A percentile compares a stretch with the other conserved stretches of the same genome.
Evolutionary conservation across 2,113 vertebrate species (phyloP).

Genomic region (Arvicanthis niloticus): DNA sequence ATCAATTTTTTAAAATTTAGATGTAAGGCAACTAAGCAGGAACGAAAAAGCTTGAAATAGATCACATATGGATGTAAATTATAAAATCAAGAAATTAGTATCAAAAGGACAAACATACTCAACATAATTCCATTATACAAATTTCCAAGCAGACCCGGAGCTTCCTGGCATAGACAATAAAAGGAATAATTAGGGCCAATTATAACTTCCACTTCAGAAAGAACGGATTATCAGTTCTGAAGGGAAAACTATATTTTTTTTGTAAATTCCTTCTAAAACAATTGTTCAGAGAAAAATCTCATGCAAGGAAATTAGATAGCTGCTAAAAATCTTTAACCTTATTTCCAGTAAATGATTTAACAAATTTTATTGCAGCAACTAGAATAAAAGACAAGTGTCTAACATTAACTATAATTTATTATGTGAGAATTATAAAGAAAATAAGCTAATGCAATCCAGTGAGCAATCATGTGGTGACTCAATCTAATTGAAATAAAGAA

Average conservation of each 20-base stretch:
- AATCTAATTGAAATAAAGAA: conserved; percentile 33
- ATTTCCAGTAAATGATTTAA: conserved; percentile 33
- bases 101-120: neutral
- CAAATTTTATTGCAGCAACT: conserved; percentile 17
- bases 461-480: neutral
- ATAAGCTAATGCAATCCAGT: neutral
- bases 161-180: conserved; percentile 15
- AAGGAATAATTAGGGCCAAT: neutral
- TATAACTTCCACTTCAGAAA: conserved; percentile 28
- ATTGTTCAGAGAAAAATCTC: conserved; percentile 30
- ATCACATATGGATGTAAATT: neutral
- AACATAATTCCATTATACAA: neutral
- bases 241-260: neutral
- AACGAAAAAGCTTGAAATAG: neutral
- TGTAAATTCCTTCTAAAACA: conserved; percentile 46
- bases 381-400: conserved; percentile 35
- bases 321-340: conserved; percentile 44
- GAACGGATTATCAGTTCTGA: neutral
- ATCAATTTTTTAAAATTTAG: neutral
- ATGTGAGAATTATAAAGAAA: neutral
- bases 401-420: conserved; percentile 9
- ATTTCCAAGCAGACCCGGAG: conserved; percentile 22
- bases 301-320: neutral
- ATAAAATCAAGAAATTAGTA: conserved; percentile 5
- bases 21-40: neutral